These are phyloP conservation scores for Salvelinus alpinus DNA, from an alignment of 2,113 vertebrate species.

Conservation along the genomic window DNA sequence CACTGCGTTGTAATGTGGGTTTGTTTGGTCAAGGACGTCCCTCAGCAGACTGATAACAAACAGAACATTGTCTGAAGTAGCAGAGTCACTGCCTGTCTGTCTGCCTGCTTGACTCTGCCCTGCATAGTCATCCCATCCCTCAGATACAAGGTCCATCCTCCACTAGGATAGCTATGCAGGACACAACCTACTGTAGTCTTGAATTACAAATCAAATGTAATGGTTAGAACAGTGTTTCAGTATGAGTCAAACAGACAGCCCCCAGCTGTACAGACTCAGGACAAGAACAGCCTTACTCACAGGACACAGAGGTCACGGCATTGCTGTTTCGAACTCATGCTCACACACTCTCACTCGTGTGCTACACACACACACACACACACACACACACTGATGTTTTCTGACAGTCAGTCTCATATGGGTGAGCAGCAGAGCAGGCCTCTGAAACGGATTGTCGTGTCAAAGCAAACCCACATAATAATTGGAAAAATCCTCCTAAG, in stretches of 20 bases:
- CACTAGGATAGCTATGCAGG: too few species aligned
- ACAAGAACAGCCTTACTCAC: neutral
- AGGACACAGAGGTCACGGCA: neutral
- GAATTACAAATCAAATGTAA: neutral
- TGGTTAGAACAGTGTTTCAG: neutral
- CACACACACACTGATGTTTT: neutral
- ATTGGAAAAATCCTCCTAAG: constrained; percentile 20
- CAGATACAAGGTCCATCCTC: too few species aligned
- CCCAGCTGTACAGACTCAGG: neutral
- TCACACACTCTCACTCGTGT: neutral
- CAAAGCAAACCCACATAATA: constrained; percentile 20
- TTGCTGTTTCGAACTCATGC: too few species aligned
- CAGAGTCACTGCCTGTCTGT: too few species aligned
- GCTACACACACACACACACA: constrained; percentile 17
- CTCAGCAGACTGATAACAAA: neutral
- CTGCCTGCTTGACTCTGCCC: too few species aligned
- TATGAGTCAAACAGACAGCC: neutral
- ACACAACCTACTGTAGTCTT: too few species aligned
- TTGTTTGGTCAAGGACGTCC: constrained; percentile 3
- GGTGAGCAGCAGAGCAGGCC: neutral
- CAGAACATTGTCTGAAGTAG: neutral
- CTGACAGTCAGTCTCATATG: too few species aligned
- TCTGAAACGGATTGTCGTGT: neutral
- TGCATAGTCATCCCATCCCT: too few species aligned
- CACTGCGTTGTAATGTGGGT: neutral